Evolutionary conservation across 2,888 invertebrate genomes (phyloP), one percentile per base, ranked within the genome.

Genomic region (Euphydryas editha): DNA sequence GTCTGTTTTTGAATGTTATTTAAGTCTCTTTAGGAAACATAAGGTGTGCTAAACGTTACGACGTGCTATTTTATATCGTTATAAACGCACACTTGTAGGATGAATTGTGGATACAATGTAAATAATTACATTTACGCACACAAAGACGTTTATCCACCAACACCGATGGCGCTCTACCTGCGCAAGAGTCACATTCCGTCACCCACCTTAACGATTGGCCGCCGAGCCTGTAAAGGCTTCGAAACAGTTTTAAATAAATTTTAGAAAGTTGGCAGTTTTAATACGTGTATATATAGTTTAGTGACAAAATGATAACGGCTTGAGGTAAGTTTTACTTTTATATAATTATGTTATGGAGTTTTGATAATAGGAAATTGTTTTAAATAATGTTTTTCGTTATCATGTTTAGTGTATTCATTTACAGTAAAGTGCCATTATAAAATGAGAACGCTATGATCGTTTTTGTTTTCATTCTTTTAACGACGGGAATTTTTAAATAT

Each of bases 111-210:
- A 72, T 83, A 84, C 84, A 83, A 73, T 83, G 81, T 88, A 79
- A 70, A 70, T 70, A 70, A 74, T 76, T 81, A 85, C 77, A 76
- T 71, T 77, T 76, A 83, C 84, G 67, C 86, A 83, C 83, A 87
- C 86, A 77, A 69, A 69, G 70, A 66, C 72, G 69, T 0, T 42
- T 17, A 36, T 56, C 61, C 70, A 77, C 81, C 66, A 79, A 78
- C 73, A 82, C 83, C 69, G 69, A 64, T 70, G 72, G 73, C 72
- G 72, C 78, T 80, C 79, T 90, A 90, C 90, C 90, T 91, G 92
- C 91, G 92, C 91, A 79, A 76, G 92, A 88, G 91, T 86, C 88
- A 77, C 92, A 92, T 92, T 92, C 91, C 90, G 88, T 84, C 84
- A 84, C 77, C 81, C 83, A 86, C 87, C 87, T 84, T 79, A 83